Evolutionary conservation across 1,140 invertebrate species (phyloP).

Genomic region (Aphaenogaster rudis): DNA sequence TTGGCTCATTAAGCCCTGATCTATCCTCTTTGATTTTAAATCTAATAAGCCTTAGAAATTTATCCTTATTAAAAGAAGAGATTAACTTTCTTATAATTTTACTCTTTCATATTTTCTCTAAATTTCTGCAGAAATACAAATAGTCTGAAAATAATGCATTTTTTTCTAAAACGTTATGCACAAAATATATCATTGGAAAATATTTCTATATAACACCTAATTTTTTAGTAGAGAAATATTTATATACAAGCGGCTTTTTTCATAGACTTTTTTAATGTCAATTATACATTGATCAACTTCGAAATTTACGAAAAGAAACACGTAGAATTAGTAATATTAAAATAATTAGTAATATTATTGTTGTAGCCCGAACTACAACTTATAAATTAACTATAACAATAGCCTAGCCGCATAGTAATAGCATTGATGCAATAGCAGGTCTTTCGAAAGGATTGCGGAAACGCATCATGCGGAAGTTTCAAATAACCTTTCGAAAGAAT

Average conservation of each 20-base stretch:
- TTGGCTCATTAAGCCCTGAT: no score
- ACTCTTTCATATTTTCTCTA: background rate
- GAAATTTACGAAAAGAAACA: background rate
- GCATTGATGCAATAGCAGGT: no score
- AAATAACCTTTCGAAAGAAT: no score
- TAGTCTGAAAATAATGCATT: background rate
- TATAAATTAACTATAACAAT: no score
- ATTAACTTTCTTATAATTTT: background rate
- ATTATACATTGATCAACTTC: background rate
- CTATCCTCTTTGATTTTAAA: no score
- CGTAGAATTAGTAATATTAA: background rate
- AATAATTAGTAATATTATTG: background rate
- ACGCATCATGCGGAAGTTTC: no score
- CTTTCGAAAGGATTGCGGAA: no score
- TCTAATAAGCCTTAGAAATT: no score
- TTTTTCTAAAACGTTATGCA: background rate
- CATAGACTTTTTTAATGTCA: background rate
- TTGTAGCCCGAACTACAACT: no score
- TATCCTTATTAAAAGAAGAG: no score
- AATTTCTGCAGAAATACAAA: background rate
- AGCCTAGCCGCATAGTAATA: no score
- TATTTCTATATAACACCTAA: background rate
- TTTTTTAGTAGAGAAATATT: background rate
- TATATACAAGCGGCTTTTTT: background rate
- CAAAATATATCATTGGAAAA: background rate